Evolutionary conservation across 2,888 invertebrate genomes (phyloP), one percentile per base, ranked within the genome.

Genomic region (Copidosoma aretas): DNA sequence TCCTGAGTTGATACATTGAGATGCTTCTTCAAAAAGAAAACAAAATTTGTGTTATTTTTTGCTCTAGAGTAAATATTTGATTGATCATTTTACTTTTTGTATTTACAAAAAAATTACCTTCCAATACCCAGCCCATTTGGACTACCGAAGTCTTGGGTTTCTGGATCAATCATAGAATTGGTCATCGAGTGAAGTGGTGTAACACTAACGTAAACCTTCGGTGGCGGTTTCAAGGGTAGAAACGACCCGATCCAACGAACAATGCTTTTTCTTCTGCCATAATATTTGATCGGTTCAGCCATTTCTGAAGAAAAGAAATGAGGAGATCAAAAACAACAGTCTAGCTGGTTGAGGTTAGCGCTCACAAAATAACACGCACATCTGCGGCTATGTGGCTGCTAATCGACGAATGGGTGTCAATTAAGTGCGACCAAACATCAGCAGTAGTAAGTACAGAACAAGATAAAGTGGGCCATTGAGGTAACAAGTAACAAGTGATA

Each of bases 151-250:
- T 74, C 74, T 67, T 74, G 79, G 8, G 75, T 78, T 69, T 83
- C 82, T 56, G 81, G 80, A 56, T 80, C 80, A 21, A 83, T 81
- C 82, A 84, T 83, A 12, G 83, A 84, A 77, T 76, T 82, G 19
- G 82, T 81, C 83, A 84, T 83, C 1, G 83, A 84, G 70, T 84
- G 83, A 57, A 84, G 77, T 51, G 83, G 81, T 15, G 83, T 84
- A 51, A 84, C 83, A 54, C 82, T 81, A 10, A 84, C 82, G 70
- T 83, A 84, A 64, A 83, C 81, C 75, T 83, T 83, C 60, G 83
- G 83, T 54, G 81, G 81, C 24, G 83, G 83, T 68, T 79, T 83
- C 1, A 84, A 65, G 41, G 83, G 83, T 68, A 84, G 72, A 72
- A 83, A 78, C 3, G 83, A 84, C 32, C 83, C 83, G 62, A 84